Evolutionary conservation across 1,140 invertebrate genomes (phyloP), one percentile per base, ranked within the genome.

Genomic region (Aphis gossypii): DNA sequence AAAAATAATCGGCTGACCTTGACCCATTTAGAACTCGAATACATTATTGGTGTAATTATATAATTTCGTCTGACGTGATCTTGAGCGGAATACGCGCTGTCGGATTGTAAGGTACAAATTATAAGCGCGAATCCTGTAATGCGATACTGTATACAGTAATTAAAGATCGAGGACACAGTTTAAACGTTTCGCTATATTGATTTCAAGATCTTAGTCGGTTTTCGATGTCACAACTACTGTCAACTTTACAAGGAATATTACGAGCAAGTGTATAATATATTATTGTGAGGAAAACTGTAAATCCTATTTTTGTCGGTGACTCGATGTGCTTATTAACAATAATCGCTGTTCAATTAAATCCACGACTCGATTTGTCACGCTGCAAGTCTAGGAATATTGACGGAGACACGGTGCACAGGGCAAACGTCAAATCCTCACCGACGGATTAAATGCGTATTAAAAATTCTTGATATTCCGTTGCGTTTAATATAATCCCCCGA

Each of bases 1-100:
- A 92, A 92, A 92, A 76, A 35, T 76, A 46, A 68, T 38, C 60
- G 20, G 21, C 46, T 82, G 90, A 82, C 90, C 90, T 92, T 92
- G 90, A 92, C 90, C 90, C 90, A 92, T 46, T 56, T 88, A 41
- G 9, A 86, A 86, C 21, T 46, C 41, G 25, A 6, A n/a, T 86
- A 30, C 4, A 44, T 44, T 86, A 44, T 46, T 4, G 4, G 25
- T 87, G 30, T 30, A 87, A 87, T 30, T 46, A 86, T 86, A 51
- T 18, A 88, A 35, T 51, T 88, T 51, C 14, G 4, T 0, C 21
- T 8, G 21, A 51, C 41, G 25, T 38, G 83, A 30, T 86, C 25
- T 30, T 30, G 38, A 44, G 41, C 41, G 25, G 41, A 86, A 41
- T 41, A 84, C 41, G 41, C 83, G 84, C 11, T 30, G 25, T 86